Evolutionary conservation across 64 coral and sea anemone species (phyloP).

Genomic region (Actinia equina): DNA sequence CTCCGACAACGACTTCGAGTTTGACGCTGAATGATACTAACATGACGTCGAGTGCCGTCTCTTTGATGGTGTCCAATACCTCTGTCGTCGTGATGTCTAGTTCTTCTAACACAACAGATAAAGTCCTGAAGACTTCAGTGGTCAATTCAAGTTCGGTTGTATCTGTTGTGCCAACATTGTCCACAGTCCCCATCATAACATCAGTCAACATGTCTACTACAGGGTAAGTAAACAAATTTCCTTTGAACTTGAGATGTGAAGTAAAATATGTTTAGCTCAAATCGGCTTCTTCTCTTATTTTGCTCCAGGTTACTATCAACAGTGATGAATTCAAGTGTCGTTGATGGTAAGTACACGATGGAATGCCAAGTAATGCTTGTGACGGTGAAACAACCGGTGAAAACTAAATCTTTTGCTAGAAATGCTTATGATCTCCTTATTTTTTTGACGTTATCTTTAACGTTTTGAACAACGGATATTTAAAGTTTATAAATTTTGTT

Average conservation of each 20-base stretch:
- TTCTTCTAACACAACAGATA: neutral
- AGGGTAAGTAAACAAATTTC: slow-evolving; percentile 20
- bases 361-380: neutral
- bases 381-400: neutral
- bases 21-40: neutral
- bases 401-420: neutral
- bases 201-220: slow-evolving; percentile 16
- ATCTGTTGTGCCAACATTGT: slow-evolving; percentile 16
- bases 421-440: too few species aligned
- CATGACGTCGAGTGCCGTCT: neutral
- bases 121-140: neutral
- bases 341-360: slow-evolving; percentile 19
- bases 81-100: neutral
- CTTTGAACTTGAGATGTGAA: neutral
- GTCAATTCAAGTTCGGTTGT: neutral
- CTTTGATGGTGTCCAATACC: neutral
- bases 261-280: neutral
- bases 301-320: neutral
- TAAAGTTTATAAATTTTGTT: neutral
- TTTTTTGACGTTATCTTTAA: too few species aligned
- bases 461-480: neutral
- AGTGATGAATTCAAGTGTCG: neutral
- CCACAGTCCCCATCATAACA: slow-evolving; percentile 33
- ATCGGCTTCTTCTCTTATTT: neutral
- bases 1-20: neutral